Evolutionary conservation across 1,140 invertebrate species (phyloP).

Genomic region (Ostrea denselamellosa): DNA sequence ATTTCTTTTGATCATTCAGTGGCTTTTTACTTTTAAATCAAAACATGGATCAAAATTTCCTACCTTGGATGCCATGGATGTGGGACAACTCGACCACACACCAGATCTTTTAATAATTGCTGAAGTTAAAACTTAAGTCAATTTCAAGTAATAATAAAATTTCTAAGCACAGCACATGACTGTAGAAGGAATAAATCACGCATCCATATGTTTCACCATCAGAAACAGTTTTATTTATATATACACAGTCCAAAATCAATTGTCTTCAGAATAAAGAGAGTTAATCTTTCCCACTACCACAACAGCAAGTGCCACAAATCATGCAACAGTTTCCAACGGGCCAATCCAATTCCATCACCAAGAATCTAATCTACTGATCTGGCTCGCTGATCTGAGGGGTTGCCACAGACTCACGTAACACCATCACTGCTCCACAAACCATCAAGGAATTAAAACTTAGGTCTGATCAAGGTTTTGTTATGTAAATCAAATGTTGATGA

Average conservation of each 20-base stretch:
- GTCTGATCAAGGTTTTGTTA: neutral
- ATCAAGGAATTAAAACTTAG: neutral
- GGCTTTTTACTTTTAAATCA: neutral
- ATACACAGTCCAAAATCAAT: conserved; percentile 21
- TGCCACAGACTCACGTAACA: neutral
- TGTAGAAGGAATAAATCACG: neutral
- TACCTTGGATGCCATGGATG: conserved; percentile 9
- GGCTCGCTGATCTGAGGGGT: neutral
- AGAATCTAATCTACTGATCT: conserved; percentile 9
- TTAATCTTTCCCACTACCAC: conserved; percentile 2
- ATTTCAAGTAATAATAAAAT: neutral
- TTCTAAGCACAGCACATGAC: neutral
- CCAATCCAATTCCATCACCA: neutral
- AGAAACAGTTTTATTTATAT: conserved; percentile 3
- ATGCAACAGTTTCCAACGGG: conserved; percentile 17
- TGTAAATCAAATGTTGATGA: conserved; percentile 18
- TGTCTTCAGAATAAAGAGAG: neutral
- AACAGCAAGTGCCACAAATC: neutral
- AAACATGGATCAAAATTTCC: neutral
- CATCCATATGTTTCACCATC: neutral
- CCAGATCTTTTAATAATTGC: neutral
- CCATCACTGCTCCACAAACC: neutral
- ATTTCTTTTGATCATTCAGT: neutral
- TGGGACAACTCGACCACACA: neutral
- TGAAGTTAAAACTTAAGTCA: conserved; percentile 1